Evolutionary conservation across 1,140 invertebrate genomes (phyloP), one percentile per base, ranked within the genome.

Genomic region (Eupristina koningsbergeri): DNA sequence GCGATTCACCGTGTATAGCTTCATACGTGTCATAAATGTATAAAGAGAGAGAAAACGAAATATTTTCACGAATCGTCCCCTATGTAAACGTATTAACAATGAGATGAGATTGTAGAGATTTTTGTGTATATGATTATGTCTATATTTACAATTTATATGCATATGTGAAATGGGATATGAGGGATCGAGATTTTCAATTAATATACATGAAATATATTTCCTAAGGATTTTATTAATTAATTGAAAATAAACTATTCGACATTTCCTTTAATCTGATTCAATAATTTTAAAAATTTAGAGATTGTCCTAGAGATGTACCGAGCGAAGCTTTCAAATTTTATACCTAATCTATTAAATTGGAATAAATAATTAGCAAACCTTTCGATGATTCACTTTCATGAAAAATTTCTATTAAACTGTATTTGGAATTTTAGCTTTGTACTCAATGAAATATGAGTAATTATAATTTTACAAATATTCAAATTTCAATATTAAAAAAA

Each of bases 11-110:
- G 17, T 50, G 47, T 19, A 41, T 19, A 50, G 19, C 5, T 34
- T 11, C 31, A 64, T 64, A 64, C n/a, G 17, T 34, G 63, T 71
- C 22, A 75, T 2, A 45, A 3, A 45, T 45, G 11, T 45, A 45
- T 45, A 50, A 75, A 71, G 39, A 50, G 6, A 17, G 50, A 34
- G 74, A 76, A 76, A 76, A 50, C 31, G 74, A 76, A 58, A 61
- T 58, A 76, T 26, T 75, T 75, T 75, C n/a, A 75, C 69, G 45
- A 75, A 34, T 26, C 45, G 13, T 50, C 73, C 73, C 15, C 69
- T 39, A 73, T 45, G 29, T 34, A 61, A 36, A 36, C 74, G 9
- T 19, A 61, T 61, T 29, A 75, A 50, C 41, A 75, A 75, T 50
- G 45, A 75, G 73, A 41, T 26, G 45, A 53, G 45, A 50, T 69